Evolutionary conservation across 2,888 invertebrate genomes (phyloP).

Genomic region (Eupeodes luniger): DNA sequence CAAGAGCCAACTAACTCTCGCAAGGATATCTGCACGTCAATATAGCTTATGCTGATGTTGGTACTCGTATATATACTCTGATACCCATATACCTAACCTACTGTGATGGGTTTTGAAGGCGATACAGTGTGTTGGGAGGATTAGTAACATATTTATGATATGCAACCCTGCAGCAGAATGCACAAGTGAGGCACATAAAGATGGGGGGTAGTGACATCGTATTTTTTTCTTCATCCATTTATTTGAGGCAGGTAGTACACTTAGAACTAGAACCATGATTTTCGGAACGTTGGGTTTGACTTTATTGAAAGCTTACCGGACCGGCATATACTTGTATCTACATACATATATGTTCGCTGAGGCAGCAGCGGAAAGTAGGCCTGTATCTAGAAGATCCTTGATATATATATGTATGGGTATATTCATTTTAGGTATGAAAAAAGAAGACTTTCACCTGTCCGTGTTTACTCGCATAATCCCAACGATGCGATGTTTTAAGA

Average conservation of each 20-base stretch:
- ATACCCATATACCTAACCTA: background rate
- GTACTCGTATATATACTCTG: constrained; percentile 22
- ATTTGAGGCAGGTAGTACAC: constrained; percentile 23
- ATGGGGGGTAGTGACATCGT: constrained; percentile 23
- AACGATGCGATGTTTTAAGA: constrained; percentile 37
- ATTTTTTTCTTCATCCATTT: constrained; percentile 23
- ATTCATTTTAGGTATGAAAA: background rate
- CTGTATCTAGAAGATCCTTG: background rate
- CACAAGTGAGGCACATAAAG: constrained; percentile 45
- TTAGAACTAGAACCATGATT: constrained; percentile 30
- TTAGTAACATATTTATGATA: constrained; percentile 69
- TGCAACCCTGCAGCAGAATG: constrained; percentile 56
- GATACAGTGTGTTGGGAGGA: constrained; percentile 46
- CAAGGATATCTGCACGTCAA: constrained; percentile 10
- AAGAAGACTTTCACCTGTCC: constrained; percentile 25
- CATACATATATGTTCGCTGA: background rate
- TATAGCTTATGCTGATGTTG: background rate
- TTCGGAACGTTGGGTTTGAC: constrained; percentile 44
- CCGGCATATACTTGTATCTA: background rate
- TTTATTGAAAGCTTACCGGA: constrained; percentile 49
- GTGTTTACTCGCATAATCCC: constrained; percentile 60
- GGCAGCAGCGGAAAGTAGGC: background rate
- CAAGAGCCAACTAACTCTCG: constrained; percentile 34
- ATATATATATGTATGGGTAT: background rate
- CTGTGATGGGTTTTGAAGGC: constrained; percentile 43